Evolutionary conservation across 2,888 invertebrate genomes (phyloP), one percentile per base, ranked within the genome.

Genomic region (Scaptomyza parva): DNA sequence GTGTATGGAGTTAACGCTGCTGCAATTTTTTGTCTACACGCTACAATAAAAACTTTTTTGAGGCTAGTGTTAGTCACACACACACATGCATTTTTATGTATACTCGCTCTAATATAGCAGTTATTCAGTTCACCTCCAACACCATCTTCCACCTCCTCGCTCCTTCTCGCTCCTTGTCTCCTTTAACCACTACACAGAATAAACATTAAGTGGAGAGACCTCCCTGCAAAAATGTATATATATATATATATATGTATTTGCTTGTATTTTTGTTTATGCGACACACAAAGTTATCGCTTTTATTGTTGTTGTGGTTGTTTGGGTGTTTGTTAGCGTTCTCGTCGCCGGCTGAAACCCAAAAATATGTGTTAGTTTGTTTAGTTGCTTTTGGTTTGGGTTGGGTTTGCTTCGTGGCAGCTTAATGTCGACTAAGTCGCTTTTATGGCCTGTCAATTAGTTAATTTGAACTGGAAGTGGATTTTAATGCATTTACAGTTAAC

Each of bases 21-120:
- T 78, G 80, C 80, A 78, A 61, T 76, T 72, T 69, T 77, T 68
- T 52, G 76, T 72, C 71, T 62, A 66, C 40, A 41, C 48, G 64
- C 59, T 50, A 69, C 69, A 83, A 80, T 86, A 80, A 83, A 78
- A 83, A 78, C 68, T 78, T 76, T 76, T 83, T 81, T 83, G 86
- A 83, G 83, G 83, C 83, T 83, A 86, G 86, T 83, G 69, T 66
- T 79, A 64, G 58, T 44, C 57, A 51, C 51, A 58, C 14, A 45
- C 22, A 26, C 14, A 59, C 24, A 24, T 33, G 17, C 33, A 40
- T 12, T 51, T 65, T 50, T 72, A 53, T 73, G 57, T 61, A 64
- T 37, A 54, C 57, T 18, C 47, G 40, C 61, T 35, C 66, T 75
- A 75, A 73, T 73, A 73, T 52, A 73, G 73, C 66, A 28, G 73